phyloP scores from a whole-genome alignment of 2,113 vertebrate genomes.

The Erythrolamprus reginae region DNA sequence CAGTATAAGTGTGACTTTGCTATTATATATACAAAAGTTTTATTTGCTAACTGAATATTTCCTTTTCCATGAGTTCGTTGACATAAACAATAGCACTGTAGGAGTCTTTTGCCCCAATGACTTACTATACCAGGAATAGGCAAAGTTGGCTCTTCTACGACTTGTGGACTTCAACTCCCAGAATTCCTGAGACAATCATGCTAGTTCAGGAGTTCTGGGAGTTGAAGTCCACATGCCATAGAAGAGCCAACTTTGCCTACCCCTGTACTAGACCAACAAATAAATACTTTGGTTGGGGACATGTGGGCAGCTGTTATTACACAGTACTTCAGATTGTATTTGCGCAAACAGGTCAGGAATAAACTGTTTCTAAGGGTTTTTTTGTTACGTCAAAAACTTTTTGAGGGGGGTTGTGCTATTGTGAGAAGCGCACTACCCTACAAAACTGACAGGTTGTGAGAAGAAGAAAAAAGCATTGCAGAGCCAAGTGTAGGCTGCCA shows the following conservation, averaged over 20 bases:
- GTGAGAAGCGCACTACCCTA: background rate
- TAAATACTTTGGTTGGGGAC: background rate
- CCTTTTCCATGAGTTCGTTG: slow-evolving; percentile 15
- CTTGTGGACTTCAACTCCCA: no score
- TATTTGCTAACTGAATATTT: background rate
- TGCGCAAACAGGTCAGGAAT: background rate
- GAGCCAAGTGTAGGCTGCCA: background rate
- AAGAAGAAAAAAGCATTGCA: background rate
- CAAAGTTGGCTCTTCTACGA: no score
- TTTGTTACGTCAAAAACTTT: slow-evolving; percentile 24
- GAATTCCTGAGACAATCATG: no score
- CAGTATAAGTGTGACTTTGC: background rate
- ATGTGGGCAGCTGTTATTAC: background rate
- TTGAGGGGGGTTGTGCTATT: slow-evolving; percentile 1
- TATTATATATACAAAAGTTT: slow-evolving; percentile 30
- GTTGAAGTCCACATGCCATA: no score
- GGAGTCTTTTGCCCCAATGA: background rate
- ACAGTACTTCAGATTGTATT: background rate
- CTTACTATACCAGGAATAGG: background rate
- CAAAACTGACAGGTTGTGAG: background rate
- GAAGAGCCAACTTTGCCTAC: no score
- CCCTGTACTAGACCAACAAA: no score
- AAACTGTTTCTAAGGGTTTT: background rate
- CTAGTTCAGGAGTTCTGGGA: no score
- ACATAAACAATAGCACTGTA: background rate